Conservation (phyloP, 2,888 invertebrate species). For the Lycocerus yunnanus region DNA sequence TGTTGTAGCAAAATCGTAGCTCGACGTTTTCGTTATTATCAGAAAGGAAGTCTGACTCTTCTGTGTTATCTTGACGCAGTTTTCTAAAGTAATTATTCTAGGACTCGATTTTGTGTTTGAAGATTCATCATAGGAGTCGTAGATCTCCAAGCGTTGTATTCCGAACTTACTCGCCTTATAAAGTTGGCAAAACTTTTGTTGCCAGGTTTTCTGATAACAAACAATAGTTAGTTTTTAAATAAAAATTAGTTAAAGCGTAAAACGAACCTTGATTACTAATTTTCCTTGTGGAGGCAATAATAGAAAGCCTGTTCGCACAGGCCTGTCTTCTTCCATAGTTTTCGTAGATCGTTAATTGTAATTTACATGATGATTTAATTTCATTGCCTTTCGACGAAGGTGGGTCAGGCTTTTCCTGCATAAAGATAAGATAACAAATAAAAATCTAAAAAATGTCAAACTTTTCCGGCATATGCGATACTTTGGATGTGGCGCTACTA, state of each 20-base stretch:
- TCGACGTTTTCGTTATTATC: constrained; percentile 74
- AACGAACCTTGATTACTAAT: constrained; percentile 72
- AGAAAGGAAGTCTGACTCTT: constrained; percentile 62
- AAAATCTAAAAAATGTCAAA: background rate
- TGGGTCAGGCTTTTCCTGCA: background rate
- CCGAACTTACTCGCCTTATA: constrained; percentile 85
- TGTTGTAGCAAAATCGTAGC: constrained; percentile 66
- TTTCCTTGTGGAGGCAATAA: constrained; percentile 79
- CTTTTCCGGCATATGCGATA: background rate
- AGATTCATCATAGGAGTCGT: constrained; percentile 78
- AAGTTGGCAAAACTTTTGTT: constrained; percentile 76
- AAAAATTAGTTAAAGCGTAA: background rate
- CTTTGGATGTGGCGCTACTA: background rate
- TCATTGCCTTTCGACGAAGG: background rate
- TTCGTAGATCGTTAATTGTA: background rate
- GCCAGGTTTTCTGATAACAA: constrained; percentile 79
- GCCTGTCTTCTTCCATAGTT: constrained; percentile 74
- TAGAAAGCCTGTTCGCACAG: constrained; percentile 75
- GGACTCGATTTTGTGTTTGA: constrained; percentile 63
- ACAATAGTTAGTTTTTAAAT: constrained; percentile 24
- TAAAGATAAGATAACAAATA: background rate
- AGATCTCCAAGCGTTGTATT: constrained; percentile 83
- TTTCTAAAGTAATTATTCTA: constrained; percentile 82
- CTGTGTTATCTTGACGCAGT: constrained; percentile 83
- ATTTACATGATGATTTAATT: background rate